These are phyloP conservation scores for Psammodynastes pulverulentus DNA, from an alignment of 2,113 vertebrate genomes.

Conservation along the genomic window DNA sequence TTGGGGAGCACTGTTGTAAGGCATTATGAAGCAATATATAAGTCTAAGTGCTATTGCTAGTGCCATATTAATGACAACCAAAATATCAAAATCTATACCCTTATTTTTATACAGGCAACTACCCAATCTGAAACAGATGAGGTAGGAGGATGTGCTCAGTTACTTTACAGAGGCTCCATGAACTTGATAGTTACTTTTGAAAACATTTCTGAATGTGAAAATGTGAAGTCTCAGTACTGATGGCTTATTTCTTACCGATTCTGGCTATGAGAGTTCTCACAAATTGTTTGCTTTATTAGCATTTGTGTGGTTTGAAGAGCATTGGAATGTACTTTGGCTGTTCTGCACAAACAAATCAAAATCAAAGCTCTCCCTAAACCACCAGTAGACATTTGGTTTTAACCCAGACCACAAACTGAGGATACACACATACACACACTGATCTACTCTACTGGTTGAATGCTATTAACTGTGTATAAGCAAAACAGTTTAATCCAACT, in stretches of 20 bases:
- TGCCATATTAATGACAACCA: neutral
- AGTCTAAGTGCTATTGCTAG: neutral
- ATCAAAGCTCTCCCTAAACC: neutral
- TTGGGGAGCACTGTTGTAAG: too few relatives aligned
- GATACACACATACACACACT: neutral
- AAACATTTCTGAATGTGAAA: neutral
- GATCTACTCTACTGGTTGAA: neutral
- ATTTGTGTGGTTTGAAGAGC: neutral
- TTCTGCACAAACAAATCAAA: conserved; percentile 32
- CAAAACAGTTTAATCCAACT: neutral
- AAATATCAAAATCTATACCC: neutral
- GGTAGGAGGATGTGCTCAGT: neutral
- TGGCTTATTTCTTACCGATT: conserved; percentile 24
- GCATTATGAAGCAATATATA: neutral
- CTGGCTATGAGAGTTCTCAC: conserved; percentile 7
- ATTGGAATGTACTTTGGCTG: conserved; percentile 27
- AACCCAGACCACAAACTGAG: neutral
- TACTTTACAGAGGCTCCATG: neutral
- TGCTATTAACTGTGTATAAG: conserved; percentile 1
- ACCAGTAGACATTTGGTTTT: neutral
- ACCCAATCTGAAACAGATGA: neutral
- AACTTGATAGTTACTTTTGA: neutral
- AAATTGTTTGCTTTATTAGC: conserved; percentile 18
- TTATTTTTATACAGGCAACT: neutral
- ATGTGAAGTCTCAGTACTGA: neutral